Base-by-base conservation (phyloP, 2,888 invertebrate genomes). In the Neoaliturus tenellus region DNA sequence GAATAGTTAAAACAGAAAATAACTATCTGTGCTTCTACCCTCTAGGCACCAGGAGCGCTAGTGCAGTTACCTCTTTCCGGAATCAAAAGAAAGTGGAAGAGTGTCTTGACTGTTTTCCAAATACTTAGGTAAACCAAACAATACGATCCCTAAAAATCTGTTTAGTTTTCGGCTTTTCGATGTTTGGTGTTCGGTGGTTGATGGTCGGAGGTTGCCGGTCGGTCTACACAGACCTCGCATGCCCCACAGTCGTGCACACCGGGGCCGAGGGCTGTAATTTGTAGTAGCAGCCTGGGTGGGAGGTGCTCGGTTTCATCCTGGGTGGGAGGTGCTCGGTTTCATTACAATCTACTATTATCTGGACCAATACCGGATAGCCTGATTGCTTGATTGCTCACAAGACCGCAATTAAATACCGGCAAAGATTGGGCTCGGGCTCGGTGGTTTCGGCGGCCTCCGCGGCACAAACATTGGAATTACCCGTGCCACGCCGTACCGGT, bases 291-390 rank as follows among this genome's bases (percentile, higher is more conserved):
- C 28, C 55, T 20, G 23, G 41, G 78, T 35, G 55, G 55, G 78
- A 78, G 75, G 78, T 48, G 55, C 78, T 55, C 62, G 78, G 75
- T 78, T 78, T 78, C 78, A 78, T 78, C 28, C 55, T 20, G 23
- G 41, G 78, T 35, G 55, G 55, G 78, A 78, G 75, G 78, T 48
- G 55, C 78, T 55, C 62, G 78, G 75, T 78, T 78, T 78, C 78
- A 78, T 78, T 78, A 78, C 78, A 55, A 78, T 78, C 51, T 35
- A 28, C 78, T 55, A 78, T 78, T 78, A 78, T 78, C 78, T 78
- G 78, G 78, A 78, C 78, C 78, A 78, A 78, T 78, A 78, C 78
- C 78, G 78, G 78, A 78, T 78, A 78, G 78, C 48, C 78, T 78
- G 78, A 78, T 78, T 78, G 78, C 78, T 78, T 55, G 78, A 55